phyloP scores from a whole-genome alignment of 2,797 vertebrate genomes.

The Catostomus latipinnis region DNA sequence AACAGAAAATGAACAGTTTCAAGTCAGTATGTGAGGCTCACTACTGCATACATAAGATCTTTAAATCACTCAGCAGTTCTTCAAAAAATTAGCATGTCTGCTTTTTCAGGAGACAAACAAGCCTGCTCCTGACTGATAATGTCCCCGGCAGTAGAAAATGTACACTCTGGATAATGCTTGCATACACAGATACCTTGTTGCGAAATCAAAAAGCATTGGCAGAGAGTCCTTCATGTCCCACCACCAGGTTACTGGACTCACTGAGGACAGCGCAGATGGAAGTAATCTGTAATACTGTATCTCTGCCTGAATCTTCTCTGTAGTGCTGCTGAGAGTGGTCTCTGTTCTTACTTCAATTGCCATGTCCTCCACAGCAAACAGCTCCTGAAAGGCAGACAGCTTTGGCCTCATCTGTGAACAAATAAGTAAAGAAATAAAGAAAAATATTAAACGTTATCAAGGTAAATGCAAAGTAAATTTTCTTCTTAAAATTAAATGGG shows the following conservation, averaged over 20 bases:
- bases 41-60: too few relatives aligned
- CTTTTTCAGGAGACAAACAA: too few relatives aligned
- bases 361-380: slow-evolving; percentile 30
- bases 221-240: too few relatives aligned
- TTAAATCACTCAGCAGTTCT: too few relatives aligned
- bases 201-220: too few relatives aligned
- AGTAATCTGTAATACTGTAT: not conserved
- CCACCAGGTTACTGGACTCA: not conserved
- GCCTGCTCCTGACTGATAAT: too few relatives aligned
- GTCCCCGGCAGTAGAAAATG: too few relatives aligned
- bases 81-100: too few relatives aligned
- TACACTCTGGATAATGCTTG: too few relatives aligned
- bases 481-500: not conserved
- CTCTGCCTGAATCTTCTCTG: slow-evolving; percentile 4
- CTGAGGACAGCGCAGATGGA: slow-evolving; percentile 11
- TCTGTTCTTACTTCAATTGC: not conserved
- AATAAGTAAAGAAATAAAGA: slow-evolving; percentile 17
- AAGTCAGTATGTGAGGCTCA: too few relatives aligned
- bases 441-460: not conserved
- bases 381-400: slow-evolving; percentile 18
- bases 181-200: too few relatives aligned
- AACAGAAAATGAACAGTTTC: too few relatives aligned
- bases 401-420: slow-evolving; percentile 18
- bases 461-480: slow-evolving; percentile 10
- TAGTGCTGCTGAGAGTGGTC: slow-evolving; percentile 8